A percentile compares a stretch with the other conserved stretches of the same genome.
These are phyloP conservation scores for Nowickia ferox DNA, from an alignment of 2,888 invertebrate genomes.

Conservation along the genomic window DNA sequence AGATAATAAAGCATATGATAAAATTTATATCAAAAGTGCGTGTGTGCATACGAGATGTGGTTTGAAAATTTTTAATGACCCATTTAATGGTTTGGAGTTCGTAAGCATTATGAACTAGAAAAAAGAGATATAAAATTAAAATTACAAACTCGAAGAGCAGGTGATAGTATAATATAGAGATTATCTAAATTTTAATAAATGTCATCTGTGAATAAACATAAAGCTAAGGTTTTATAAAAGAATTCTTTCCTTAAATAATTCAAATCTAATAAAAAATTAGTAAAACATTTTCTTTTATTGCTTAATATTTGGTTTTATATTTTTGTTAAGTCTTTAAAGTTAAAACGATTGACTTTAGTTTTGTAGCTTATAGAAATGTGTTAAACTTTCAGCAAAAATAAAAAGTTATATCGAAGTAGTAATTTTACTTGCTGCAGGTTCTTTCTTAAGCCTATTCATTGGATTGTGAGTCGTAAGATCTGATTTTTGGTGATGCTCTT, in stretches of 20 bases:
- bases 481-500: too few species aligned
- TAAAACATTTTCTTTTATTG: neutral
- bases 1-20: conserved; percentile 45
- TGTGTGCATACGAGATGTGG: conserved; percentile 12
- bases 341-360: neutral
- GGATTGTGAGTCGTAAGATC: too few species aligned
- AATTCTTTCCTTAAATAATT: neutral
- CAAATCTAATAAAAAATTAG: neutral
- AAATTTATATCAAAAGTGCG: conserved; percentile 13
- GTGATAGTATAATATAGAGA: conserved; percentile 22
- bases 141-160: conserved; percentile 3
- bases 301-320: neutral
- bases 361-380: neutral
- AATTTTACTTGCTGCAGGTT: too few species aligned
- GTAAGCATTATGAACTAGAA: conserved; percentile 30
- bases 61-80: conserved; percentile 48
- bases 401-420: too few species aligned
- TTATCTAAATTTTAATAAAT: neutral
- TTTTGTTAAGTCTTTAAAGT: neutral
- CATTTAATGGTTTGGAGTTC: conserved; percentile 43
- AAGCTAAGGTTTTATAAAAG: neutral
- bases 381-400: too few species aligned
- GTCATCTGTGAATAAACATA: neutral
- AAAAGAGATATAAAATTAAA: neutral
- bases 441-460: too few species aligned